phyloP scores from a whole-genome alignment of 2,888 invertebrate species.

The Caradrina kadenii region DNA sequence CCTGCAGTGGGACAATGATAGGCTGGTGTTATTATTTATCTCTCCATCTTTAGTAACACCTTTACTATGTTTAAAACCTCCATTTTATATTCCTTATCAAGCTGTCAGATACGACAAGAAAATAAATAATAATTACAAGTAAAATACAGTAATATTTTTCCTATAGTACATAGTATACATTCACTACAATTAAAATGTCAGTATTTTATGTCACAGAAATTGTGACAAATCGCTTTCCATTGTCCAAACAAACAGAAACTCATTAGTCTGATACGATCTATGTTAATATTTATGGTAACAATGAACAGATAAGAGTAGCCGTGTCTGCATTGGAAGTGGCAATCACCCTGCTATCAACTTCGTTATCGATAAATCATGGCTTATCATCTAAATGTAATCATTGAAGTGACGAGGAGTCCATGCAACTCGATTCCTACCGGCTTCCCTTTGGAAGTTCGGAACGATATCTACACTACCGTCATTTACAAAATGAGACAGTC shows the following conservation, averaged over 20 bases:
- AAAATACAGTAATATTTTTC: neutral
- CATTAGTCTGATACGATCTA: conserved; percentile 47
- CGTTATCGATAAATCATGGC: conserved; percentile 42
- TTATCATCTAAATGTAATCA: conserved; percentile 37
- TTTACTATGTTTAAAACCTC: no score
- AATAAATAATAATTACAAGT: neutral
- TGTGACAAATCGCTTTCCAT: conserved; percentile 18
- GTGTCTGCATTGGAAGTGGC: conserved; percentile 39
- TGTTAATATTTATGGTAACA: conserved; percentile 23
- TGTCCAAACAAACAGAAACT: conserved; percentile 19
- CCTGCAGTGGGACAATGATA: no score
- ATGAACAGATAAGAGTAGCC: conserved; percentile 11
- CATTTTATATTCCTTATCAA: neutral
- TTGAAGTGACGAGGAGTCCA: neutral
- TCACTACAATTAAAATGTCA: conserved; percentile 2
- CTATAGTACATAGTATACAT: neutral
- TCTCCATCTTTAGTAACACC: no score
- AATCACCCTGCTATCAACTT: conserved; percentile 21
- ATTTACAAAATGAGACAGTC: no score
- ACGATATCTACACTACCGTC: no score
- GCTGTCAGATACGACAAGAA: no score
- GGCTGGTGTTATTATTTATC: no score
- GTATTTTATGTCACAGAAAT: conserved; percentile 10
- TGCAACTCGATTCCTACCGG: no score
- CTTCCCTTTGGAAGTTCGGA: no score